These are phyloP conservation scores for Pyrgilauda ruficollis DNA, from an alignment of 2,113 vertebrate species.

Conservation along the genomic window DNA sequence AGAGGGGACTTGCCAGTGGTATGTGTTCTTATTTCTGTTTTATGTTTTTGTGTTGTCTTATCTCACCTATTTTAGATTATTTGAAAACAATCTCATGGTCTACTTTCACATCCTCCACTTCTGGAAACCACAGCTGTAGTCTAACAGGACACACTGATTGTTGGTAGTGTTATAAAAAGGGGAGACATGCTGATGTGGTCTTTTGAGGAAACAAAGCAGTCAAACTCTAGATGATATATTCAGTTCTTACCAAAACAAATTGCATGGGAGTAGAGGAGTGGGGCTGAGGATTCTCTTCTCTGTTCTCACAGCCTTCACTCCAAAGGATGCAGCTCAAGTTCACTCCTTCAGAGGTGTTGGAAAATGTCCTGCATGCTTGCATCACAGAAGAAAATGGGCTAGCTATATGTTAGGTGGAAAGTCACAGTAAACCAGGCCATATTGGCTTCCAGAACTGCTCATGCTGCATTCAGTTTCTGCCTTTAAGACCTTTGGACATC, in stretches of 20 bases:
- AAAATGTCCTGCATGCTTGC: neutral
- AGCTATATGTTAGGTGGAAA: neutral
- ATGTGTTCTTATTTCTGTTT: neutral
- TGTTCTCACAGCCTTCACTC: neutral
- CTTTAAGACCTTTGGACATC: neutral
- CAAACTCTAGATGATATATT: neutral
- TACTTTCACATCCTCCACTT: neutral
- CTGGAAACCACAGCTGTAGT: neutral
- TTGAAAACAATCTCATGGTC: neutral
- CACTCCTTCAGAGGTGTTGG: neutral
- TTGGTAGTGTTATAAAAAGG: neutral
- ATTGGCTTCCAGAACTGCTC: neutral
- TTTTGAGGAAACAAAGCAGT: neutral
- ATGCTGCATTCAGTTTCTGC: neutral
- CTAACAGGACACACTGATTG: neutral
- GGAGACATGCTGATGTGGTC: neutral
- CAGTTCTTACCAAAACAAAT: neutral
- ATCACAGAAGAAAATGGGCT: neutral
- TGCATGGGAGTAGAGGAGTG: neutral
- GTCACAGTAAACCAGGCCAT: neutral
- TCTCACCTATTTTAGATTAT: neutral
- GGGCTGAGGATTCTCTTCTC: neutral
- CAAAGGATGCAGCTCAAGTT: neutral
- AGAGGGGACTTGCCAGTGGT: rapidly evolving
- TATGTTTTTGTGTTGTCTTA: neutral